Evolutionary conservation across 2,113 vertebrate species (phyloP), one percentile per base, ranked within the genome.

Genomic region (Pipra filicauda): DNA sequence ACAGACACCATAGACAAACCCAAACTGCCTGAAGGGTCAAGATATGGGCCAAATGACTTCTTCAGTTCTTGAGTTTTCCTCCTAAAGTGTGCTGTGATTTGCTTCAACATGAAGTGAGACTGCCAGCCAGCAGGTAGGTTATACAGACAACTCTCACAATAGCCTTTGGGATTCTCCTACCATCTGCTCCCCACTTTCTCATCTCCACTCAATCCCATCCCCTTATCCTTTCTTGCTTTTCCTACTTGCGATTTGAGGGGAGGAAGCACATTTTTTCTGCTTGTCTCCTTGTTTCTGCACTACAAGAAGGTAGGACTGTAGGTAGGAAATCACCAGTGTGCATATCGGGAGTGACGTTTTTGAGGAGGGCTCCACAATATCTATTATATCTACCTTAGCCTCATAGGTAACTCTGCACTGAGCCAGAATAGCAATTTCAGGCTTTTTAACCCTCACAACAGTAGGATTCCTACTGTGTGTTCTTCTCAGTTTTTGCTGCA

Each of bases 281-380:
- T 79, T 70, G 5, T 33, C 3, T 82, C 27, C 52, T 78, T 59
- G 12, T 39, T 92, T 86, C 26, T 64, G 6, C 51, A 27, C 12
- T 54, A 11, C 27, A 75, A 12, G 21, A 75, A 52, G 41, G 20
- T 35, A 54, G 9, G 14, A 27, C 2, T 80, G 15, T 24, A 46
- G 15, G 6, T 20, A 75, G 37, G 17, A 85, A 85, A 48, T 19
- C 35, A 69, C 8, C 9, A 78, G 8, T 3, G 1, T 7, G 10
- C 9, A 5, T 23, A 17, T 52, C 27, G 39, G 17, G 22, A 26
- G 10, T 62, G 28, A 77, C 5, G 8, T 70, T 64, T 87, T 35
- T 3, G 0, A 88, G n/a, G 31, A 12, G 7, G 9, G 6, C 17
- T 70, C 12, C 0, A 0, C 49, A 74, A 35, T 28, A 23, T 20